Conservation (phyloP, 1,140 invertebrate species). For the Neodiprion virginianus region DNA sequence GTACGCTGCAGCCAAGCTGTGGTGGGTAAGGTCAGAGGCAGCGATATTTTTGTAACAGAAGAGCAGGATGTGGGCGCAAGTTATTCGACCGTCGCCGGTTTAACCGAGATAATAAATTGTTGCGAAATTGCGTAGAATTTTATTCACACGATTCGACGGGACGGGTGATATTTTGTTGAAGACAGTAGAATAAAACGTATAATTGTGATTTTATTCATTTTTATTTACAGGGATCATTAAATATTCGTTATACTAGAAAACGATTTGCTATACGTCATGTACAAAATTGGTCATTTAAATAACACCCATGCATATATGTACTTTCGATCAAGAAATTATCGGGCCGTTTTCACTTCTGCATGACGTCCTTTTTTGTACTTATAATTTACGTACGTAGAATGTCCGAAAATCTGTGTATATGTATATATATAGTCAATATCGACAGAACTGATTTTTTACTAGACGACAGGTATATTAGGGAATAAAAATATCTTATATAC, state of each 20-base stretch:
- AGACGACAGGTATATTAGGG: too few species aligned
- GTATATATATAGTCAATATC: too few species aligned
- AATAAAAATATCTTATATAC: too few species aligned
- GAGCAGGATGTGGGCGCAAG: conserved; percentile 33
- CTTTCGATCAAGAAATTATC: too few species aligned
- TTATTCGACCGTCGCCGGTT: conserved; percentile 11
- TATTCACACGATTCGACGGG: neutral
- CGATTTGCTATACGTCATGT: conserved; percentile 13
- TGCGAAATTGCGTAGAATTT: neutral
- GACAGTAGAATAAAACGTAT: conserved; percentile 15
- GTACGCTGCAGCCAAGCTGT: neutral
- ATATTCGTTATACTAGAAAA: conserved; percentile 27
- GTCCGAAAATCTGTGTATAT: too few species aligned
- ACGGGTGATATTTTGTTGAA: neutral
- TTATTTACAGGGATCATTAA: conserved; percentile 40
- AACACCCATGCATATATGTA: neutral
- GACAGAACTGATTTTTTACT: too few species aligned
- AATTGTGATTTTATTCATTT: conserved; percentile 27
- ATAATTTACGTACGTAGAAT: too few species aligned
- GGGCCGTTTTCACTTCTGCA: too few species aligned
- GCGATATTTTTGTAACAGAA: conserved; percentile 48
- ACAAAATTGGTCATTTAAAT: conserved; percentile 32
- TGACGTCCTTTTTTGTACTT: too few species aligned
- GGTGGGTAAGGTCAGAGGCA: conserved; percentile 39
- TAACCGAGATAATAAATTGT: neutral